phyloP scores from a whole-genome alignment of 2,888 invertebrate species.

The Leuctra nigra region DNA sequence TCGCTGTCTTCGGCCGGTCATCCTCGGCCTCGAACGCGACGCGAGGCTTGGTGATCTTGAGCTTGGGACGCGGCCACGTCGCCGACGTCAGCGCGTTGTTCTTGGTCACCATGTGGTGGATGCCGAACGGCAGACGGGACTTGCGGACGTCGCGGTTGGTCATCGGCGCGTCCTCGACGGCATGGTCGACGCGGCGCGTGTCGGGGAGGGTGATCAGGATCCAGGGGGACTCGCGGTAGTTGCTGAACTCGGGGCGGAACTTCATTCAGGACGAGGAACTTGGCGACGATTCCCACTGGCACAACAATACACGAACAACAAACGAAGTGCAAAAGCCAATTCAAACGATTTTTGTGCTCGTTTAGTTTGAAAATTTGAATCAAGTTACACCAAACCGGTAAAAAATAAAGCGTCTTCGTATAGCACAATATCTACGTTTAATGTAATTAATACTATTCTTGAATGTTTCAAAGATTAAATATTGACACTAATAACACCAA shows the following conservation, averaged over 20 bases:
- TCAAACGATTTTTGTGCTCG: too few relatives aligned
- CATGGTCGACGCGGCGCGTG: background rate
- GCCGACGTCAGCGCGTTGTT: slow-evolving; percentile 13
- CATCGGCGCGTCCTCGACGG: background rate
- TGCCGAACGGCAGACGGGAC: background rate
- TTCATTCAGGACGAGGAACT: background rate
- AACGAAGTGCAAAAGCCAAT: too few relatives aligned
- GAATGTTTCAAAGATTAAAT: too few relatives aligned
- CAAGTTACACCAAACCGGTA: too few relatives aligned
- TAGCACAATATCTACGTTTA: too few relatives aligned
- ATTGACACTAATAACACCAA: too few relatives aligned
- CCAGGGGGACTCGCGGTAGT: background rate
- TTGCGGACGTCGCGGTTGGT: background rate
- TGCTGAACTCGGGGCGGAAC: background rate
- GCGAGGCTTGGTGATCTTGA: background rate
- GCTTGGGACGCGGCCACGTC: slow-evolving; percentile 21
- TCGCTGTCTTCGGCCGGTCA: slow-evolving; percentile 48
- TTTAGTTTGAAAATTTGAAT: too few relatives aligned
- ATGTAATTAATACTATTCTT: too few relatives aligned
- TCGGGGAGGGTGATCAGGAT: slow-evolving; percentile 8
- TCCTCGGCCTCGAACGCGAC: background rate
- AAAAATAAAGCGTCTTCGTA: too few relatives aligned
- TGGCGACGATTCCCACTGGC: too few relatives aligned
- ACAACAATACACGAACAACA: too few relatives aligned
- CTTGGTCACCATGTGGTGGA: slow-evolving; percentile 1